Conservation (phyloP, 2,888 invertebrate species). For the Syritta pipiens region DNA sequence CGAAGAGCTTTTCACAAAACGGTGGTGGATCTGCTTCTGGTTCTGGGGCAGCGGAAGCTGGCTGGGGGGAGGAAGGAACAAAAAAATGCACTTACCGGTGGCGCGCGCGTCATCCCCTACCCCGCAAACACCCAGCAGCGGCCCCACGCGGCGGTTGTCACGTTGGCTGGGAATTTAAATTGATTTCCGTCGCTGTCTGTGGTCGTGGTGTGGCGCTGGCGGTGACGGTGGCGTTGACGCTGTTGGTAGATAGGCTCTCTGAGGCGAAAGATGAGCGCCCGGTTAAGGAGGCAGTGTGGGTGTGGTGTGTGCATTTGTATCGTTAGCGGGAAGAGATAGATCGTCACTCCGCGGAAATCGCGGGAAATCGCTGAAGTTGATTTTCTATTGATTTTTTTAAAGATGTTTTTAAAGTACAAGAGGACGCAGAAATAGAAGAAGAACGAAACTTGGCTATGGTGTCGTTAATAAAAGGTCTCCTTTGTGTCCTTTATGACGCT, state of each 20-base stretch:
- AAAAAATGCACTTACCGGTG: too few relatives aligned
- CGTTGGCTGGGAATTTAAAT: constrained; percentile 55
- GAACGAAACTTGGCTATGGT: too few relatives aligned
- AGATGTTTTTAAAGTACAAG: neutral
- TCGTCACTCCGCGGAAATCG: constrained; percentile 25
- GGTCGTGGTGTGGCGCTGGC: neutral
- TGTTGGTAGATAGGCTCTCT: constrained; percentile 38
- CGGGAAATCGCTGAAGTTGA: constrained; percentile 22
- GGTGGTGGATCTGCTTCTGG: too few relatives aligned
- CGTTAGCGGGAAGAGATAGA: constrained; percentile 16
- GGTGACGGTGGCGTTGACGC: neutral
- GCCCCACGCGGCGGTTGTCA: neutral
- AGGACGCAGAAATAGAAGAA: too few relatives aligned
- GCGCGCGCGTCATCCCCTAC: too few relatives aligned
- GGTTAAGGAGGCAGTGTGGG: constrained; percentile 40
- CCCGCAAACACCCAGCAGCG: neutral
- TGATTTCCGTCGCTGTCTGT: constrained; percentile 57
- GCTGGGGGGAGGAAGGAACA: constrained; percentile 15
- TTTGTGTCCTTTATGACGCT: too few relatives aligned
- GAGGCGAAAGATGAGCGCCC: constrained; percentile 32
- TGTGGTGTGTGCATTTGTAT: constrained; percentile 26
- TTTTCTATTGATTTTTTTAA: constrained; percentile 10
- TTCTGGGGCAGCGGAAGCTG: constrained; percentile 17
- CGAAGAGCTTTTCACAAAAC: constrained; percentile 12
- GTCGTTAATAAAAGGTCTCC: too few relatives aligned